A percentile compares a stretch with the other conserved stretches of the same genome.
phyloP scores from a whole-genome alignment of 2,113 vertebrate genomes.

The Tiliqua scincoides region DNA sequence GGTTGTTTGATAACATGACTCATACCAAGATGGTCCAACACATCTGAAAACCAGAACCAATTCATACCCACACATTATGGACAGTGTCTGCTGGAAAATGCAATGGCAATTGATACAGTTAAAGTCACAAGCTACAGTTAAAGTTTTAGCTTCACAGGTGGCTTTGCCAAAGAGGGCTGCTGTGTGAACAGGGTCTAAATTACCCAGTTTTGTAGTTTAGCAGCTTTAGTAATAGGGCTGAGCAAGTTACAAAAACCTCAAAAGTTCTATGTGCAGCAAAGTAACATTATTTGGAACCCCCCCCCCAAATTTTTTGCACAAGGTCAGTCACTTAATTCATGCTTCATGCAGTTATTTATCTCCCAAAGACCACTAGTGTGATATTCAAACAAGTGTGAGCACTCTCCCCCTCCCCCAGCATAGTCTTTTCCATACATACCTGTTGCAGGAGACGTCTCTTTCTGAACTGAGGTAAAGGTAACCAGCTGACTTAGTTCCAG shows the following conservation, averaged over 20 bases:
- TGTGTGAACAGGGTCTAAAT: neutral
- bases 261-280: neutral
- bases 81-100: neutral
- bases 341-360: neutral
- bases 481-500: slow-evolving; percentile 74
- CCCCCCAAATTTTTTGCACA: neutral
- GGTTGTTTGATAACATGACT: neutral
- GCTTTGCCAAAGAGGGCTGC: too few relatives aligned
- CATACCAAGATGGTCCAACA: neutral
- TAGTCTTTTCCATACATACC: slow-evolving; percentile 50
- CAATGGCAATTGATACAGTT: neutral
- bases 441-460: slow-evolving; percentile 67
- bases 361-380: neutral
- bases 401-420: rapidly evolving
- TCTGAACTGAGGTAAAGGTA: slow-evolving; percentile 70
- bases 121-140: too few relatives aligned
- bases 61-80: neutral
- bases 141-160: neutral
- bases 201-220: neutral
- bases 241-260: neutral
- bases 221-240: neutral
- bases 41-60: neutral
- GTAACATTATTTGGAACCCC: neutral
- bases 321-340: neutral
- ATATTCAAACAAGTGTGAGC: neutral